phyloP scores from a whole-genome alignment of 2,797 vertebrate genomes.

The Florisuga fusca region DNA sequence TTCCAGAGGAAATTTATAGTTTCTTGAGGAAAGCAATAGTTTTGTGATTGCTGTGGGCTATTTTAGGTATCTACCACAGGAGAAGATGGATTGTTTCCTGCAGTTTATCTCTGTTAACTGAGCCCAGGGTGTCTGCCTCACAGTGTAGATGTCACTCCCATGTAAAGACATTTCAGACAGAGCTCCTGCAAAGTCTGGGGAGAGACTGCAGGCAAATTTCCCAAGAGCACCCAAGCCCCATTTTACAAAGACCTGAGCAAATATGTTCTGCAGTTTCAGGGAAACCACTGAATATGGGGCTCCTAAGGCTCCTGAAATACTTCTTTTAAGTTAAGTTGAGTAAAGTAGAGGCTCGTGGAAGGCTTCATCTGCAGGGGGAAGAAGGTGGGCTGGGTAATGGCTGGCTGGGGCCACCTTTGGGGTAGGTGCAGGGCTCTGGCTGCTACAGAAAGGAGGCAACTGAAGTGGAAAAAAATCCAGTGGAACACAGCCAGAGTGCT shows the following conservation, averaged over 20 bases:
- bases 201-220: not conserved
- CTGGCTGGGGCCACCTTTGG: not conserved
- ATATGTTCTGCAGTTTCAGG: not conserved
- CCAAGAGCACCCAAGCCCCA: not conserved
- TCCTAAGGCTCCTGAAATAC: not conserved
- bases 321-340: not conserved
- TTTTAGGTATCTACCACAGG: constrained; percentile 22
- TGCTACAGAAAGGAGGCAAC: not conserved
- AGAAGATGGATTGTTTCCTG: constrained; percentile 68
- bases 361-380: not conserved
- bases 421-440: not conserved
- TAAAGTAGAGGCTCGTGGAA: not conserved
- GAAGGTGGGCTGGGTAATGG: rapidly evolving
- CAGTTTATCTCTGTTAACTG: constrained; percentile 51
- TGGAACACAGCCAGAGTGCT: not conserved
- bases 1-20: constrained; percentile 33
- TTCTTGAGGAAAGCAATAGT: constrained; percentile 8
- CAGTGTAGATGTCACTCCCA: constrained; percentile 48
- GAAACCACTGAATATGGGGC: not conserved
- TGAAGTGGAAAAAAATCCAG: not conserved
- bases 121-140: constrained; percentile 45
- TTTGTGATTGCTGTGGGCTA: constrained; percentile 47
- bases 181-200: constrained; percentile 1
- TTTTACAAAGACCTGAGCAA: not conserved
- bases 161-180: not conserved